Base-by-base conservation (phyloP, 2,797 vertebrate genomes). In the Melanotaenia parkinsoni region DNA sequence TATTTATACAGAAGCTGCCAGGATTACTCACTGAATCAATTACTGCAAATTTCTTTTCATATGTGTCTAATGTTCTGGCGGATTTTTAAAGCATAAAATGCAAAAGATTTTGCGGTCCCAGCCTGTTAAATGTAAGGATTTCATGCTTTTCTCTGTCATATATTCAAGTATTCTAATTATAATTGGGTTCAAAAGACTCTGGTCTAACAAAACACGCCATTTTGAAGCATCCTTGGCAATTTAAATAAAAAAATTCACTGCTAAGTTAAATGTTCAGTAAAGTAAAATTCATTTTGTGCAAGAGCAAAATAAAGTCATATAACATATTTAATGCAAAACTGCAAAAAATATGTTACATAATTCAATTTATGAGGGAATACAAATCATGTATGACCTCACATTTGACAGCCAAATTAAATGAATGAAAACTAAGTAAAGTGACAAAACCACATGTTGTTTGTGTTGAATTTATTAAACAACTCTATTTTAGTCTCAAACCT, bases 401-500 rank as follows among this genome's bases (percentile, higher is more conserved):
- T 30, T 53, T 69, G 8, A 35, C 10, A 14, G 63, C 12, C 2
- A 65, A 61, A 51, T 18, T 3, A 70, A 64, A 54, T 53, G 4
- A 73, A 57, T 37, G 26, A 53, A 37, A 40, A 16, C 28, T 35
- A 72, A 54, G 32, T 2, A n/a, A 14, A 3, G 1, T 16, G 40
- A 35, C 33, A 71, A 67, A 77, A 61, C 47, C 0, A 33, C 13
- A 22, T 33, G 73, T 67, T 54, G 53, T 53, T 43, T 20, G n/a
- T n/a, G 14, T 1, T 64, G 18, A 38, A 51, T 28, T 33, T 50
- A 43, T 73, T 38, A 40, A 72, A 74, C 7, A 3, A 47, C 20
- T 67, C 18, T 20, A 61, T 50, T 76, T 0, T 40, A 24, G 6
- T 40, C 26, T 75, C 20, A 45, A 26, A 50, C 65, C 20, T 65